Evolutionary conservation across 2,113 vertebrate genomes (phyloP).

Genomic region (Gallinago media): DNA sequence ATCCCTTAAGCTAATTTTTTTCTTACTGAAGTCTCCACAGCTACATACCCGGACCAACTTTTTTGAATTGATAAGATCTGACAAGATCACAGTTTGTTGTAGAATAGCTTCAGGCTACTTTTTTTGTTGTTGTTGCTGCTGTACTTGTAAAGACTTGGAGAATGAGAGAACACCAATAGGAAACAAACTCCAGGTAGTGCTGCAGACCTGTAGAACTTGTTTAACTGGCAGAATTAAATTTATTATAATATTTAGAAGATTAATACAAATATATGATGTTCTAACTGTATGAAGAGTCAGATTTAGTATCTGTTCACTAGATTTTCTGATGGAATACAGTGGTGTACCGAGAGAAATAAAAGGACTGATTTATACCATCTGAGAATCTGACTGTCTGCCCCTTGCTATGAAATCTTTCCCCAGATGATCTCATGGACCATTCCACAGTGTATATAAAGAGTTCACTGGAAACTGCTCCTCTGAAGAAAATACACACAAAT

Average conservation of each 20-base stretch:
- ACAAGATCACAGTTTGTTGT: conserved; percentile 29
- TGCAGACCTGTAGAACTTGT: neutral
- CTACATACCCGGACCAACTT: neutral
- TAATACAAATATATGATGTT: neutral
- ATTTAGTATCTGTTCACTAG: neutral
- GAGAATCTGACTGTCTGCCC: neutral
- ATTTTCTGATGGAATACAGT: neutral
- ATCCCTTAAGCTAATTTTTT: neutral
- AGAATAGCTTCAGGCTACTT: neutral
- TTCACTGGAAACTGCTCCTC: neutral
- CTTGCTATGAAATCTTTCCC: neutral
- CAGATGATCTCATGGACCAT: neutral
- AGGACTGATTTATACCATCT: neutral
- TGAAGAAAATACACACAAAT: neutral
- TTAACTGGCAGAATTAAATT: neutral
- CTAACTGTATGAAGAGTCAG: neutral
- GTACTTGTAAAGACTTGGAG: neutral
- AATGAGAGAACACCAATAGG: neutral
- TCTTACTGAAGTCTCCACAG: neutral
- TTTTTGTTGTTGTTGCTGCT: neutral
- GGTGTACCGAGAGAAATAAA: neutral
- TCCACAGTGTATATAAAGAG: neutral
- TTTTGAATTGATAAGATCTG: conserved; percentile 41
- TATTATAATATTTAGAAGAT: neutral
- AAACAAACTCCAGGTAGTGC: neutral